phyloP scores from a whole-genome alignment of 2,113 vertebrate genomes.

The Cariama cristata region DNA sequence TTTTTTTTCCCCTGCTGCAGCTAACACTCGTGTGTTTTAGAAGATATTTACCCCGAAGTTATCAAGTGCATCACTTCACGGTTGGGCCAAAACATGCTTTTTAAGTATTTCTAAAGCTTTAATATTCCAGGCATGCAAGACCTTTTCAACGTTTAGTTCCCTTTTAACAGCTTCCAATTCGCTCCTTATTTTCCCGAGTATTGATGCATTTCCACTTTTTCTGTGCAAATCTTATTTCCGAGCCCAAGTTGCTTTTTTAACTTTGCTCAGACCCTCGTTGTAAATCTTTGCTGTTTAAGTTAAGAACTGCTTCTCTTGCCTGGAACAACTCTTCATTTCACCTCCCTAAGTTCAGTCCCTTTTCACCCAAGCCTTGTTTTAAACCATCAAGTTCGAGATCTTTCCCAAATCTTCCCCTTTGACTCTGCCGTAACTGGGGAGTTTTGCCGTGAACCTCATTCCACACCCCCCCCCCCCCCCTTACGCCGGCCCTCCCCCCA shows the following conservation, averaged over 20 bases:
- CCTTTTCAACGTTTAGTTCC: conserved; percentile 46
- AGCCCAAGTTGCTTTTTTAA: conserved; percentile 1
- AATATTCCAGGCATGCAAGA: not conserved
- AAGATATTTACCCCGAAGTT: not conserved
- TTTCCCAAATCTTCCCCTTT: not conserved
- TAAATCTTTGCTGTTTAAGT: conserved; percentile 52
- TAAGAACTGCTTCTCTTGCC: conserved; percentile 39
- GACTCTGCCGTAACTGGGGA: conserved; percentile 1
- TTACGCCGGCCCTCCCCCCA: too few species aligned
- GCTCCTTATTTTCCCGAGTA: not conserved
- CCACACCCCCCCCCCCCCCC: too few species aligned
- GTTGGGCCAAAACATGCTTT: not conserved
- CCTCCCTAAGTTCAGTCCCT: conserved; percentile 1
- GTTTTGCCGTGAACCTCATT: not conserved
- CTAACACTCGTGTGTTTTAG: not conserved
- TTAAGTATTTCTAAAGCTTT: conserved; percentile 30
- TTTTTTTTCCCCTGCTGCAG: too few species aligned
- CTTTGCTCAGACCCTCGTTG: not conserved
- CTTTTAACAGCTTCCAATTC: not conserved
- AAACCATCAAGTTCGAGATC: conserved; percentile 5
- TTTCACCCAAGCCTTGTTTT: conserved; percentile 38
- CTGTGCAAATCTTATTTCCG: not conserved
- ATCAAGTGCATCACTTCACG: not conserved
- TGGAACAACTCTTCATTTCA: conserved; percentile 34
- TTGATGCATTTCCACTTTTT: not conserved